Conservation (phyloP, 2,888 invertebrate genomes). For the Drosophila lutescens region DNA sequence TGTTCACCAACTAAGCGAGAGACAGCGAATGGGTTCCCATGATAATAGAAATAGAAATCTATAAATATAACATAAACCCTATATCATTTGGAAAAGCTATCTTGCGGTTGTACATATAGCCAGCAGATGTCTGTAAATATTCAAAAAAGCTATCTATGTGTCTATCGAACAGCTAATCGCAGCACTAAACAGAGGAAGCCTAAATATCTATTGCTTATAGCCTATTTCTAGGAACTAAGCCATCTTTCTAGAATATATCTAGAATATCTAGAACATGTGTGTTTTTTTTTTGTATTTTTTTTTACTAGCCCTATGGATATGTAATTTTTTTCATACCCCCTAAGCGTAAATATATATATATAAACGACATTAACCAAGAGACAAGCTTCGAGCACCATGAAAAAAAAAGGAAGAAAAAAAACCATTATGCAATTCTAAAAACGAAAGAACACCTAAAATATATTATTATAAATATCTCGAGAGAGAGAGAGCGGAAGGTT, state of each 20-base stretch:
- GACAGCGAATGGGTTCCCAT: slow-evolving; percentile 62
- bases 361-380: slow-evolving; percentile 37
- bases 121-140: slow-evolving; percentile 25
- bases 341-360: slow-evolving; percentile 11
- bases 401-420: neutral
- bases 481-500: slow-evolving; percentile 24
- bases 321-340: slow-evolving; percentile 22
- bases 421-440: slow-evolving; percentile 43
- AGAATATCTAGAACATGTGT: slow-evolving; percentile 4
- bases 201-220: slow-evolving; percentile 27
- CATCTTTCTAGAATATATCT: slow-evolving; percentile 2
- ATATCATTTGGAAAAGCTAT: slow-evolving; percentile 6
- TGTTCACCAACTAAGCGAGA: slow-evolving; percentile 80
- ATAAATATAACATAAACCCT: neutral
- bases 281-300: slow-evolving; percentile 25
- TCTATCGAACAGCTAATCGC: slow-evolving; percentile 12
- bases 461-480: slow-evolving; percentile 12
- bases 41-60: neutral
- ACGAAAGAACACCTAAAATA: slow-evolving; percentile 33
- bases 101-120: slow-evolving; percentile 26
- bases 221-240: slow-evolving; percentile 26
- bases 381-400: slow-evolving; percentile 45
- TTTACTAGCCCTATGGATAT: slow-evolving; percentile 28
- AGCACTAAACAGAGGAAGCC: slow-evolving; percentile 3
- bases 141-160: slow-evolving; percentile 21